A percentile compares a stretch with the other conserved stretches of the same genome.
These are phyloP conservation scores for Samia ricini DNA, from an alignment of 1,140 invertebrate genomes.

Conservation along the genomic window DNA sequence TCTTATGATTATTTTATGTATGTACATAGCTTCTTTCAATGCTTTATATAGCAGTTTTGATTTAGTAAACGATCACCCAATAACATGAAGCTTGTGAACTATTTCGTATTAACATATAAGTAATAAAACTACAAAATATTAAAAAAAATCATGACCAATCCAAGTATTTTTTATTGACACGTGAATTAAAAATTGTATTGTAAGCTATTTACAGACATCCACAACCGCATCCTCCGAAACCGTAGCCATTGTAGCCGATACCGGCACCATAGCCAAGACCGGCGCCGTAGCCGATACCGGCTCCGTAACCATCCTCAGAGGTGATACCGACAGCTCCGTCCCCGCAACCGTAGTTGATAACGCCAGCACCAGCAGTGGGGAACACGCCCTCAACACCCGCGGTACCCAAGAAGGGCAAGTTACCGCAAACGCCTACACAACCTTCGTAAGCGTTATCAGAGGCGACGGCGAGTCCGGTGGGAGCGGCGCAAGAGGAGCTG, in stretches of 20 bases:
- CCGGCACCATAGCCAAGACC: not conserved
- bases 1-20: too few species aligned
- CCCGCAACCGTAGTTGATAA: constrained; percentile 13
- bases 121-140: too few species aligned
- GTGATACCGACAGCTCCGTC: constrained; percentile 12
- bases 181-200: not conserved
- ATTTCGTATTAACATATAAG: too few species aligned
- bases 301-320: not conserved
- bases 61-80: too few species aligned
- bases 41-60: too few species aligned
- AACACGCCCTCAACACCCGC: constrained; percentile 13
- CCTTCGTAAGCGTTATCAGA: too few species aligned
- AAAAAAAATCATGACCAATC: not conserved
- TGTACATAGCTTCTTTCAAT: too few species aligned
- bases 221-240: not conserved
- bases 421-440: constrained; percentile 1
- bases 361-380: constrained; percentile 14
- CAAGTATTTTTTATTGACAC: not conserved
- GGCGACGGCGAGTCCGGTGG: too few species aligned
- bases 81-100: too few species aligned
- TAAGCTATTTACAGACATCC: not conserved
- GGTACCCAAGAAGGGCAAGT: constrained; percentile 14
- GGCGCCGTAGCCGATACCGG: not conserved
- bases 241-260: not conserved
- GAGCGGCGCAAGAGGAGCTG: too few species aligned